These are phyloP conservation scores for Cynoglossus semilaevis DNA, from an alignment of 2,113 vertebrate species.

Conservation along the genomic window DNA sequence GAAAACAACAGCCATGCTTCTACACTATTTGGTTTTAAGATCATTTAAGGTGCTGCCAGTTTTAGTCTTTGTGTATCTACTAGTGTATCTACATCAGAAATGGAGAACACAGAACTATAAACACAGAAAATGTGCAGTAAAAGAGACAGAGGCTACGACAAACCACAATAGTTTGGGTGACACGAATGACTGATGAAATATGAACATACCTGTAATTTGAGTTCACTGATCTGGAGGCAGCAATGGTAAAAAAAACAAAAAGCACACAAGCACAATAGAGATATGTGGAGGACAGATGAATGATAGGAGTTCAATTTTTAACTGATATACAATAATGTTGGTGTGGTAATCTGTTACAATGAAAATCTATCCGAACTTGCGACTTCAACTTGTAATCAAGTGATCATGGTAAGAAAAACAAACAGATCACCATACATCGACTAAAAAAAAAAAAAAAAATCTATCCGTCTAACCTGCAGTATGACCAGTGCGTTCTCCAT, in stretches of 20 bases:
- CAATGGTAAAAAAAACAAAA: slow-evolving; percentile 50
- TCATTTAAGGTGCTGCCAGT: neutral
- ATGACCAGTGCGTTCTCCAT: slow-evolving; percentile 97
- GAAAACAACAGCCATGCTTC: slow-evolving; percentile 6
- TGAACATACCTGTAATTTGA: slow-evolving; percentile 63
- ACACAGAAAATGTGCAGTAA: neutral
- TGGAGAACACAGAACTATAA: neutral
- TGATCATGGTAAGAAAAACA: neutral
- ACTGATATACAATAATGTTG: neutral
- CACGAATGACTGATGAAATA: slow-evolving; percentile 13
- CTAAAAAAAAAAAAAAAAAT: neutral
- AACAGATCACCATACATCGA: neutral
- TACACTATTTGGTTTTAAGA: slow-evolving; percentile 2
- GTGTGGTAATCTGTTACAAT: neutral
- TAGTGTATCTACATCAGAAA: too few species aligned
- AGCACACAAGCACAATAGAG: slow-evolving; percentile 41
- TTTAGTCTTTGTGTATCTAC: neutral
- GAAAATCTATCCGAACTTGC: too few species aligned
- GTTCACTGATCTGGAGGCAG: slow-evolving; percentile 66
- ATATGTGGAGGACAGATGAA: slow-evolving; percentile 48
- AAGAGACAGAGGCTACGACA: neutral
- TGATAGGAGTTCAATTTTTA: slow-evolving; percentile 13
- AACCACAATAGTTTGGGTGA: neutral
- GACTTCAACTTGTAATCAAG: neutral
- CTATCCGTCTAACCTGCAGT: slow-evolving; percentile 85